Conservation (phyloP, 2,888 invertebrate species). For the Callyntrura sp. region DNA sequence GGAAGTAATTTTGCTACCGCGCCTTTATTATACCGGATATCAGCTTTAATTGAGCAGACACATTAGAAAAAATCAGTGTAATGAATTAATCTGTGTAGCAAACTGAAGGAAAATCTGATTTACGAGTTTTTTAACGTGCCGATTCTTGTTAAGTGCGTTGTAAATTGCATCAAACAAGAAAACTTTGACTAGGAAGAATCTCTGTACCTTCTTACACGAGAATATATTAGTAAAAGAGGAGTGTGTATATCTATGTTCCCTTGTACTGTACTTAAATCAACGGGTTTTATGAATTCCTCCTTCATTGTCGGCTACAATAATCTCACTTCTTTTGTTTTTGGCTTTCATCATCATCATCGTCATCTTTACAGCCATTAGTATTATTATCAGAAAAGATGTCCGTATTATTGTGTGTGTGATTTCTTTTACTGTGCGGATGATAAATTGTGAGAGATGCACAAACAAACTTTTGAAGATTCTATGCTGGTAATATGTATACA, state of each 20-base stretch:
- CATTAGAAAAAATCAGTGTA: neutral
- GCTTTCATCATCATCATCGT: conserved; percentile 32
- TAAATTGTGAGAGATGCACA: conserved; percentile 40
- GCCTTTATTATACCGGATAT: conserved; percentile 4
- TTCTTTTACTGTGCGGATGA: conserved; percentile 25
- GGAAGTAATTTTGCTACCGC: neutral
- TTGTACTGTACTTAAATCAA: neutral
- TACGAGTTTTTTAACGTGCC: conserved; percentile 1
- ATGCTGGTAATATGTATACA: neutral
- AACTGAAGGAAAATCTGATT: neutral
- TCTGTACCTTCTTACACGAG: neutral
- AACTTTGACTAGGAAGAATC: neutral
- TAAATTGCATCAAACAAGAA: neutral
- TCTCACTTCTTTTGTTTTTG: conserved; percentile 46
- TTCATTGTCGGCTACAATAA: conserved; percentile 54
- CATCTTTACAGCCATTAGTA: neutral
- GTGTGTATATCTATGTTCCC: neutral
- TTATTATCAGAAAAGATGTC: conserved; percentile 49
- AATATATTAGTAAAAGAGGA: neutral
- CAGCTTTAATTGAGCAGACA: neutral
- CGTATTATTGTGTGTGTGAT: conserved; percentile 30
- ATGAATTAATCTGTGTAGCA: conserved; percentile 11
- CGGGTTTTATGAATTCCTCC: conserved; percentile 5
- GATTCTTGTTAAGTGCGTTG: neutral
- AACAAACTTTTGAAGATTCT: conserved; percentile 30